Conservation (phyloP, 2,888 invertebrate genomes). For the Cheilosia impressa region DNA sequence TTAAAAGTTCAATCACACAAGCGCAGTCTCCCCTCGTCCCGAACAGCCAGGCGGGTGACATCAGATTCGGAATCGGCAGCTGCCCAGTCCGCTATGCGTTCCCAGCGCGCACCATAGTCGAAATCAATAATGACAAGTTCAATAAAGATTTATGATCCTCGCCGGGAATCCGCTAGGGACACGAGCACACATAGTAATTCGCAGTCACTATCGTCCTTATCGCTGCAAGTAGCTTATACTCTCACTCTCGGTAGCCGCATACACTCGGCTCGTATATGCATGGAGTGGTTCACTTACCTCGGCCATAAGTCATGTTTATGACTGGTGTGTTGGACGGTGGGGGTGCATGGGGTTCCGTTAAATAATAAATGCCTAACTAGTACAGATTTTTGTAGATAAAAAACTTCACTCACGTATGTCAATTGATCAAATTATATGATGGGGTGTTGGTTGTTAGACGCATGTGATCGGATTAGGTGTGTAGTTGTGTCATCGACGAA, state of each 20-base stretch:
- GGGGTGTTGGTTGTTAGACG: not conserved
- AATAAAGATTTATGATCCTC: constrained; percentile 83
- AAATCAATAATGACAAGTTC: constrained; percentile 83
- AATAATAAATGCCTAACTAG: constrained; percentile 76
- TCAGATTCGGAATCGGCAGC: constrained; percentile 45
- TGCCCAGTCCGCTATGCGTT: constrained; percentile 65
- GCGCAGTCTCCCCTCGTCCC: constrained; percentile 4
- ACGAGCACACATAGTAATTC: constrained; percentile 25
- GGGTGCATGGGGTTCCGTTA: constrained; percentile 41
- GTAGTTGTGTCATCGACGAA: no score
- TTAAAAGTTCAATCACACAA: constrained; percentile 64
- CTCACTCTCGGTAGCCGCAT: constrained; percentile 33
- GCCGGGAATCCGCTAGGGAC: constrained; percentile 73
- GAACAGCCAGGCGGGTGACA: constrained; percentile 41
- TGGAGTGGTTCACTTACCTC: constrained; percentile 68
- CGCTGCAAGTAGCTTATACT: constrained; percentile 53
- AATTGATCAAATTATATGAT: constrained; percentile 73
- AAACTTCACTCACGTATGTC: constrained; percentile 74
- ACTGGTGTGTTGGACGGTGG: constrained; percentile 44
- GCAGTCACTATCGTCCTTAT: constrained; percentile 55
- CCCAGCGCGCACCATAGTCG: constrained; percentile 76
- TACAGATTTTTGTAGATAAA: constrained; percentile 78
- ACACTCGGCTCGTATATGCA: not conserved
- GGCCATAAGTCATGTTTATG: constrained; percentile 74
- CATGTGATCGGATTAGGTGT: not conserved